Evolutionary conservation across 1,140 invertebrate genomes (phyloP), one percentile per base, ranked within the genome.

Genomic region (Conus betulinus): DNA sequence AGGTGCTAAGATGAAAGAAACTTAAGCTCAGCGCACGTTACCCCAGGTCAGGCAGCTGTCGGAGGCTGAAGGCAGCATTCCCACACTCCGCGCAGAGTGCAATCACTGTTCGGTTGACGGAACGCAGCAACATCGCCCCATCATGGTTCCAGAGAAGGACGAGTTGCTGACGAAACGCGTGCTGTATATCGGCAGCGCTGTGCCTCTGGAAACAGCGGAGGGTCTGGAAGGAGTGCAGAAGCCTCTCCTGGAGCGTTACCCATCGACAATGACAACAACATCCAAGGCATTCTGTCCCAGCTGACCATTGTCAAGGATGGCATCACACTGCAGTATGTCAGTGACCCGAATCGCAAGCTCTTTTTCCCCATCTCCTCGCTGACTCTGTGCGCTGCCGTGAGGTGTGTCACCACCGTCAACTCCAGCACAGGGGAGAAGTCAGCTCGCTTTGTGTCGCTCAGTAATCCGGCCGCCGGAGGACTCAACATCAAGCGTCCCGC

Each of bases 331-430:
- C 98, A 99, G 95, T 99, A 99, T 95, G 97, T 99, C 3, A 98
- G 99, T 94, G 99, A 99, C 95, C 97, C 98, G 92, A 97, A 98
- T 85, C 98, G 98, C 93, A 97, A 99, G 27, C 96, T 98, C 90
- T 99, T 99, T 96, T 99, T 99, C 94, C 99, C 98, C 1, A 99
- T 99, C 90, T 98, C 98, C 92, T 97, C 98, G 53, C 95, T 99
- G 87, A 99, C 99, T 93, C 99, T 99, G 93, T 99, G 99, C 95
- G 99, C 99, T 6, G 99, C 99, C 15, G 99, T 99, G 53, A 90
- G 94, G 78, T 93, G 93, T 85, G 90, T 95, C 11, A 90, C 89
- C 27, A 90, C 89, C 23, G 83, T 93, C 7, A 93, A 93, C 87
- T 88, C 84, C 0, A 82, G 91, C 0, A 94, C 93, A 4, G 93